Evolutionary conservation across 2,888 invertebrate species (phyloP), one percentile per base, ranked within the genome.

Genomic region (Tridacna crocea): DNA sequence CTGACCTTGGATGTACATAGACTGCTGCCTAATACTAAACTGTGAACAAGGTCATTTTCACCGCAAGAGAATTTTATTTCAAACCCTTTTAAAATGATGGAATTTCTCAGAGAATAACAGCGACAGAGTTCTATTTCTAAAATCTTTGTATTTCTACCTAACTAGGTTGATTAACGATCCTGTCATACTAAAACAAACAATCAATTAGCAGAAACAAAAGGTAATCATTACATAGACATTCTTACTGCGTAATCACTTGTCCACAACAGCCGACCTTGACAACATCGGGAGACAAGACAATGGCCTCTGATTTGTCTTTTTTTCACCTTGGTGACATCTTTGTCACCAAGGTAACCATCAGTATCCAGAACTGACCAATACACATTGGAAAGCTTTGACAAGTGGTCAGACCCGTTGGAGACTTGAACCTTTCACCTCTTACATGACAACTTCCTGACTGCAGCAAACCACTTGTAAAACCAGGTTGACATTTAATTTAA

Each of bases 121-220:
- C n/a, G n/a, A n/a, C n/a, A n/a, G n/a, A n/a, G n/a, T n/a, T n/a
- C n/a, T n/a, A n/a, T n/a, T n/a, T n/a, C n/a, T n/a, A n/a, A n/a
- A n/a, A n/a, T n/a, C n/a, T n/a, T n/a, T n/a, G n/a, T n/a, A n/a
- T n/a, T n/a, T n/a, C n/a, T n/a, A n/a, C n/a, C n/a, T n/a, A n/a
- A n/a, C 11, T 12, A n/a, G n/a, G 22, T 22, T 70, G 70, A 70
- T 70, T 36, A 46, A 70, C 48, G 17, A 70, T 8, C 1, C 70
- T 70, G 70, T 70, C 70, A 70, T 19, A 6, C 22, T 48, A 48
- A 70, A 47, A 70, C 70, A 70, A 70, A 70, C 70, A 70, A 70
- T 51, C 19, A 36, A 70, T 51, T 51, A 70, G 70, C 51, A 70
- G 48, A 51, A 24, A 70, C 70, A 70, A 51, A n/a, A 24, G 70